Evolutionary conservation across 2,888 invertebrate genomes (phyloP), one percentile per base, ranked within the genome.

Genomic region (Loripinus fragilis): DNA sequence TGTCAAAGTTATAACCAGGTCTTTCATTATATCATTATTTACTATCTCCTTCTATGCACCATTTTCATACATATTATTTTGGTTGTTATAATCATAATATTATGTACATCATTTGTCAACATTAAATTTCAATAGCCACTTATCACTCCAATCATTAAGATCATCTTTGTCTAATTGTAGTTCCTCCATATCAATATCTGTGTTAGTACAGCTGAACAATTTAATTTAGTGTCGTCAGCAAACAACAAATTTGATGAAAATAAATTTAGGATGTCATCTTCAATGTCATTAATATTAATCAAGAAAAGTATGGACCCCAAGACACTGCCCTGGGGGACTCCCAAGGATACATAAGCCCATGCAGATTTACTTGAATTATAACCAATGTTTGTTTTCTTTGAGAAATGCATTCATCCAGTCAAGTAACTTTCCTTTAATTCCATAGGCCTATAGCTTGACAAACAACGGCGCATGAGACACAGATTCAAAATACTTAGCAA

Each of bases 151-250:
- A 2, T 55, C 38, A 5, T 35, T 23, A 12, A 73, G 25, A 15
- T 65, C 48, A 38, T 73, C 66, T 35, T 50, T 48, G 50, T 73
- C 73, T 15, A 2, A 23, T 73, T 72, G 72, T 2, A 72, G 25
- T 2, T n/a, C 48, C 5, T 38, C 12, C 12, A 38, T 38, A 12
- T 38, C 38, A 38, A 8, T 15, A 7, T 55, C 25, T 8, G 55
- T 8, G 55, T 55, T 25, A 25, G 55, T 55, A 55, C 55, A 55
- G 28, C 55, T 28, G 28, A 55, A 55, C 55, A 55, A 55, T 38
- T 78, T 81, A 1, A 78, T 81, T 78, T 81, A 1, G 81, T 81
- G 50, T 81, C 78, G 28, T 81, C 78, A 5, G 81, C 78, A 25
- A 81, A 81, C 1, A 81, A 23, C 30, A 67, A 38, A 8, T n/a